Evolutionary conservation across 2,113 vertebrate genomes (phyloP).

Genomic region (Ramphastos sulfuratus): DNA sequence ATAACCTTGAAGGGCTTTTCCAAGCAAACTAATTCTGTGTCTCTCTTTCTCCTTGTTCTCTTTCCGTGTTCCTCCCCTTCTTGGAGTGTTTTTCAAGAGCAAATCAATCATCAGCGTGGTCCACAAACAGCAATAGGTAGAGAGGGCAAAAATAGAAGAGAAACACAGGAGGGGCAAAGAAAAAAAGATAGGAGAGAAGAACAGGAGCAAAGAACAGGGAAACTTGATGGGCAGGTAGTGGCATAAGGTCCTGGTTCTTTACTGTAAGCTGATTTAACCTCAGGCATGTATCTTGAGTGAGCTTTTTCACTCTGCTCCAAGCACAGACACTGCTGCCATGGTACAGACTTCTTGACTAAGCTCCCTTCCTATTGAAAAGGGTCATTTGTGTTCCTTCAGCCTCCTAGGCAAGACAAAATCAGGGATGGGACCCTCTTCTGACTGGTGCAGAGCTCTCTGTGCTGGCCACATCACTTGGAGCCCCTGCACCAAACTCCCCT

Average conservation of each 20-base stretch:
- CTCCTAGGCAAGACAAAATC: not conserved
- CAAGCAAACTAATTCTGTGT: not conserved
- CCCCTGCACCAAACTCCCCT: not conserved
- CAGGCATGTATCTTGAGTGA: not conserved
- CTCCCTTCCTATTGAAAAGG: not conserved
- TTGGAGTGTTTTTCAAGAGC: not conserved
- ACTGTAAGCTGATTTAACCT: not conserved
- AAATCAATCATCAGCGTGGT: not conserved
- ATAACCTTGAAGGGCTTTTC: too few species aligned
- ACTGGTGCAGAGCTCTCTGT: not conserved
- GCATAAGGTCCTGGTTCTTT: not conserved
- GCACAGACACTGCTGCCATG: not conserved
- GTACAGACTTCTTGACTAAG: not conserved
- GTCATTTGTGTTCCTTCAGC: not conserved
- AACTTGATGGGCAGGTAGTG: not conserved
- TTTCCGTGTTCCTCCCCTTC: not conserved
- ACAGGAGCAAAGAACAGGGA: not conserved
- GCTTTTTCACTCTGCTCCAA: not conserved
- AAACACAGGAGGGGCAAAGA: not conserved
- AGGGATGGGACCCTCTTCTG: not conserved
- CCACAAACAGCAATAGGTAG: not conserved
- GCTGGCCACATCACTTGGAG: accelerated
- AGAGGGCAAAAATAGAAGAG: not conserved
- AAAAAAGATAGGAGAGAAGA: not conserved
- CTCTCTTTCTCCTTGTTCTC: not conserved